A percentile compares a stretch with the other conserved stretches of the same genome.
These are phyloP conservation scores for Nerophis lumbriciformis DNA, from an alignment of 2,113 vertebrate species.

Conservation along the genomic window DNA sequence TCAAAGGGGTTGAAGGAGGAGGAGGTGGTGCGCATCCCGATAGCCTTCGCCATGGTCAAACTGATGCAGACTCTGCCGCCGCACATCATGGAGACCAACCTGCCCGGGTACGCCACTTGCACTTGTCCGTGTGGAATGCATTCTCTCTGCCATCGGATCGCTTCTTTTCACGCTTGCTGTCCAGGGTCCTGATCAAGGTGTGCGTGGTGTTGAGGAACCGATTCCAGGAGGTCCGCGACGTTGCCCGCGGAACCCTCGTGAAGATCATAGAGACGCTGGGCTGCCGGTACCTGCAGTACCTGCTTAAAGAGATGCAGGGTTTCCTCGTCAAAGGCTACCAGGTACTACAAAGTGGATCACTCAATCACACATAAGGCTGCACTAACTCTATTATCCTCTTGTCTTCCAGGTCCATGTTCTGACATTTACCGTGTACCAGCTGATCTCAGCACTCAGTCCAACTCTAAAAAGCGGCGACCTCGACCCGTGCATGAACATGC, in stretches of 20 bases:
- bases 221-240: slow-evolving; percentile 90
- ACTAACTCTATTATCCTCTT: background rate
- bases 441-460: slow-evolving; percentile 76
- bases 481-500: slow-evolving; percentile 84
- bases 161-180: background rate
- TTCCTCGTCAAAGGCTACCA: slow-evolving; percentile 90
- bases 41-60: slow-evolving; percentile 94
- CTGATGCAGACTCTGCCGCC: slow-evolving; percentile 90
- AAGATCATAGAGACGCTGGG: slow-evolving; percentile 90
- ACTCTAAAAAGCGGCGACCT: slow-evolving; percentile 82
- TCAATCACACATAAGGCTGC: background rate
- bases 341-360: slow-evolving; percentile 61
- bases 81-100: slow-evolving; percentile 84
- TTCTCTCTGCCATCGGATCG: background rate
- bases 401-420: slow-evolving; percentile 85
- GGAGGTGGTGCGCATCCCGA: slow-evolving; percentile 84
- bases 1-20: slow-evolving; percentile 88
- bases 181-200: slow-evolving; percentile 88
- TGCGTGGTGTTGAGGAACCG: slow-evolving; percentile 88
- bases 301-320: slow-evolving; percentile 87
- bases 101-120: slow-evolving; percentile 74
- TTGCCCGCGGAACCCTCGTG: slow-evolving; percentile 84
- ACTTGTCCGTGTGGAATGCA: background rate
- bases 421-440: slow-evolving; percentile 86
- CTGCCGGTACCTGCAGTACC: slow-evolving; percentile 80